Base-by-base conservation (phyloP, 2,797 vertebrate species). In the Psittacula echo region DNA sequence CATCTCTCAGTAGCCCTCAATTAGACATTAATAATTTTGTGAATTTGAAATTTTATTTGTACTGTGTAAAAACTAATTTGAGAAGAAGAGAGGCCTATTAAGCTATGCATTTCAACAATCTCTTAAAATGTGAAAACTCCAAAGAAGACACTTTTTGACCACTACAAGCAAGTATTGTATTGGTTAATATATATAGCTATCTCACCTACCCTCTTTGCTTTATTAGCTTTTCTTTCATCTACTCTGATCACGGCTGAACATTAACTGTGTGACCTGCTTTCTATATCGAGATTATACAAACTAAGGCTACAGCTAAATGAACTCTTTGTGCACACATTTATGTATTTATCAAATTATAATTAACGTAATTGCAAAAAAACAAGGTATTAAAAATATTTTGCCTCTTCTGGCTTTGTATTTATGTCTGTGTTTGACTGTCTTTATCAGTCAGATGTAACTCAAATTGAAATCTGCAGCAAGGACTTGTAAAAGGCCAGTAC, bases 1-100 rank as follows among this genome's bases (percentile, higher is more conserved):
- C 41, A 68, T 88, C 67, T 94, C 67, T 93, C 85, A 70, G 53
- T 89, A 66, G 78, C 42, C 92, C 67, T 95, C 92, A 83, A 94
- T 93, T 88, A 89, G n/a, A 74, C 56, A 91, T 93, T 93, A 94
- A 85, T 78, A 96, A 87, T 96, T 96, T 66, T 83, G 47, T 72
- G 61, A 94, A 93, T 92, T 96, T 95, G 82, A 96, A 76, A 93
- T 76, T 81, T 61, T 32, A 93, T 68, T 96, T 93, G 22, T 48
- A 47, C 61, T 65, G 11, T 19, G 2, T 82, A 93, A 85, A 42
- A 95, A 87, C 6, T 65, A 37, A 44, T 87, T 85, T 94, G 71
- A 81, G 58, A 89, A 45, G 41, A 72, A 75, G 48, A n/a, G 27
- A 85, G 26, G 71, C 29, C 68, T 51, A 37, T 44, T 93, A n/a